Conservation (phyloP, 2,113 vertebrate genomes). For the Sclerurus mexicanus region DNA sequence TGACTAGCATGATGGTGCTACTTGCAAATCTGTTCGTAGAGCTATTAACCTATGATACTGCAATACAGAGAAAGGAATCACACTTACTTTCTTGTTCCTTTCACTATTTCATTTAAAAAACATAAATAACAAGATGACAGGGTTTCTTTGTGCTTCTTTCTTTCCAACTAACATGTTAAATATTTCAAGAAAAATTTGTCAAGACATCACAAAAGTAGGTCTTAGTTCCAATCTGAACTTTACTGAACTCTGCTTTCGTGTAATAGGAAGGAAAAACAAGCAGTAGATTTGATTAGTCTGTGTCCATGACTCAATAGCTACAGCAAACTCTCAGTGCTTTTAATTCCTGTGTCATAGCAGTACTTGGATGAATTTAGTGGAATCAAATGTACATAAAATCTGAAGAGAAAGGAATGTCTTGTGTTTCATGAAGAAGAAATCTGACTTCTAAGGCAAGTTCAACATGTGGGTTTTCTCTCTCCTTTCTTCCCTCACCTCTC, state of each 20-base stretch:
- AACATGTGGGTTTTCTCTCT: background rate
- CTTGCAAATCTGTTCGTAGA: conserved; percentile 63
- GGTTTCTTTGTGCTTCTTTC: conserved; percentile 9
- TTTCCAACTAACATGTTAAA: background rate
- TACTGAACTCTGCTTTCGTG: background rate
- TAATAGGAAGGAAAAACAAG: background rate
- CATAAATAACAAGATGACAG: background rate
- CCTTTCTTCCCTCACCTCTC: background rate
- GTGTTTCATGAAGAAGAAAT: background rate
- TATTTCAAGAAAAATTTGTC: conserved; percentile 6
- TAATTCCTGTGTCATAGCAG: background rate
- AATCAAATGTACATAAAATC: background rate
- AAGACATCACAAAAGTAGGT: background rate
- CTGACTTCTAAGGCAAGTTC: background rate
- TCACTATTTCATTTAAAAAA: conserved; percentile 21
- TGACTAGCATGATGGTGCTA: conserved; percentile 62
- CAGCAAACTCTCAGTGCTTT: background rate
- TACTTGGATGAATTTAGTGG: background rate
- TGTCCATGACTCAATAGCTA: background rate
- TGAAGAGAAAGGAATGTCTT: background rate
- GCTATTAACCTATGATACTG: conserved; percentile 63
- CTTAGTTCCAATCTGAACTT: background rate
- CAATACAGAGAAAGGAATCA: conserved; percentile 52
- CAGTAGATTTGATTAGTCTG: background rate
- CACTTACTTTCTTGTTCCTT: conserved; percentile 26